Evolutionary conservation across 2,113 vertebrate genomes (phyloP).

Genomic region (Xiphophorus hellerii): DNA sequence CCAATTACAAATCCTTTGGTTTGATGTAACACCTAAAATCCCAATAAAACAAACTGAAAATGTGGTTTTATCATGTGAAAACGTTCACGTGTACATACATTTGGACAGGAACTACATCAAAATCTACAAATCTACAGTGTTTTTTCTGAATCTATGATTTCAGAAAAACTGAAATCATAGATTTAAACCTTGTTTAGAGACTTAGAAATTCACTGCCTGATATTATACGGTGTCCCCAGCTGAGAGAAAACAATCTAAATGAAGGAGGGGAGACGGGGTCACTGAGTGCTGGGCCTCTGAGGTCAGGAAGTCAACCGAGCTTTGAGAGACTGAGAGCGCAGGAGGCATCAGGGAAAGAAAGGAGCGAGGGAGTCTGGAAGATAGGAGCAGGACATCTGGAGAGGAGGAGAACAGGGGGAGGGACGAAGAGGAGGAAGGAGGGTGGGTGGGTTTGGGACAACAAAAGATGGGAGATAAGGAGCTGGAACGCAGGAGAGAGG

Average conservation of each 20-base stretch:
- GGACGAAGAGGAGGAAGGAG: slow-evolving; percentile 56
- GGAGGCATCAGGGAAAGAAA: slow-evolving; percentile 72
- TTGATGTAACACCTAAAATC: background rate
- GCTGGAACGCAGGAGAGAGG: slow-evolving; percentile 52
- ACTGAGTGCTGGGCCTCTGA: slow-evolving; percentile 60
- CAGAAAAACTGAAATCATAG: slow-evolving; percentile 29
- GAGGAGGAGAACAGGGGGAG: slow-evolving; percentile 72
- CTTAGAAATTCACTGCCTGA: slow-evolving; percentile 52
- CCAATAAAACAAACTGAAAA: background rate
- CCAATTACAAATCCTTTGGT: background rate
- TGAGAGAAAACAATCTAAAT: slow-evolving; percentile 34
- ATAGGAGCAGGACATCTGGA: slow-evolving; percentile 80
- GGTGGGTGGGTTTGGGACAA: slow-evolving; percentile 63
- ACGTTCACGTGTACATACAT: background rate
- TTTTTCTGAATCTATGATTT: too few relatives aligned
- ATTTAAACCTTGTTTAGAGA: slow-evolving; percentile 20
- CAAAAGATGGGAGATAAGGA: slow-evolving; percentile 62
- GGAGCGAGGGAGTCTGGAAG: slow-evolving; percentile 76
- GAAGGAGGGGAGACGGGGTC: slow-evolving; percentile 27
- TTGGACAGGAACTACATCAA: too few relatives aligned
- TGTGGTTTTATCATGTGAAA: background rate
- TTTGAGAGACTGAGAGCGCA: slow-evolving; percentile 52
- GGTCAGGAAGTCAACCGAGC: slow-evolving; percentile 72
- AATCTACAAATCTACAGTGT: slow-evolving; percentile 8
- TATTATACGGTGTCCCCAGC: slow-evolving; percentile 32